phyloP scores from a whole-genome alignment of 2,113 vertebrate genomes.

The Microcebus lehilahytsara region DNA sequence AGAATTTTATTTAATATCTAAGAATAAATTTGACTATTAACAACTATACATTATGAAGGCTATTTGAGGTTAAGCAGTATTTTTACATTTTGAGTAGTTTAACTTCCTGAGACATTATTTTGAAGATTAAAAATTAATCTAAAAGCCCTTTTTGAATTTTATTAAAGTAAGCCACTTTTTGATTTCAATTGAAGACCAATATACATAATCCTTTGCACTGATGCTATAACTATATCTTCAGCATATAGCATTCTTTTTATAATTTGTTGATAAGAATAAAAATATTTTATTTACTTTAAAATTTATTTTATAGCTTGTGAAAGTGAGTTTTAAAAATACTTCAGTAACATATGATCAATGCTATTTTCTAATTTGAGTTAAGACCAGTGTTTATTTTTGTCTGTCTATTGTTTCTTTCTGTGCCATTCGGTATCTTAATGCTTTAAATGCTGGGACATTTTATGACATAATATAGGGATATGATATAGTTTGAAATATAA shows the following conservation, averaged over 20 bases:
- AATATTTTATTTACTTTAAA: not conserved
- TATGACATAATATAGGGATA: not conserved
- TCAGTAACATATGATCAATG: not conserved
- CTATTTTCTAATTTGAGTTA: not conserved
- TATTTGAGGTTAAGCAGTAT: not conserved
- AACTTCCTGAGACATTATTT: slow-evolving; percentile 11
- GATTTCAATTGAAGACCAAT: not conserved
- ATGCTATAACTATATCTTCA: not conserved
- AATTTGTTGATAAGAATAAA: not conserved
- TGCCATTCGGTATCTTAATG: not conserved
- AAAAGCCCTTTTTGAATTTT: not conserved
- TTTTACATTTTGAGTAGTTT: slow-evolving; percentile 10
- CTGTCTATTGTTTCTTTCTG: not conserved
- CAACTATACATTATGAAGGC: not conserved
- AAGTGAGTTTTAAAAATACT: not conserved
- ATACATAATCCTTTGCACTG: not conserved
- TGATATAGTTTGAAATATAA: not conserved
- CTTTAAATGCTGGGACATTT: not conserved
- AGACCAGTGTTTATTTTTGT: not conserved
- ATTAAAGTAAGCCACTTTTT: not conserved
- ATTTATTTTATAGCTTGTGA: not conserved
- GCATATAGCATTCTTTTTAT: not conserved
- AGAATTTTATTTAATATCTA: not conserved
- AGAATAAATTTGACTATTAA: not conserved
- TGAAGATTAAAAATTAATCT: not conserved